Conservation (phyloP, 2,797 vertebrate genomes). For the Syngnathus rostellatus region DNA sequence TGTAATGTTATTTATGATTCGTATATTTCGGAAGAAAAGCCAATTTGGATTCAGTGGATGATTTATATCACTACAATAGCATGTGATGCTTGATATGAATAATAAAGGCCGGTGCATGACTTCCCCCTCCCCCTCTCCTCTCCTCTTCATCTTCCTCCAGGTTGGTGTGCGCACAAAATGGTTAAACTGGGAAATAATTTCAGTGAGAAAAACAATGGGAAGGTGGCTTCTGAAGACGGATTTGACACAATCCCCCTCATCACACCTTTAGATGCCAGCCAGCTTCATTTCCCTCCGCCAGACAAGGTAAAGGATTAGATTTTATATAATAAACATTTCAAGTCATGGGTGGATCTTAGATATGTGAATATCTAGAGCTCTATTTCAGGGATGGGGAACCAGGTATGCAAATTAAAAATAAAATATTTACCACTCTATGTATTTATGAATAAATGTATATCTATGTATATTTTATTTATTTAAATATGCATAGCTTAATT, state of each 20-base stretch:
- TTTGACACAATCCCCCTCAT: slow-evolving; percentile 95
- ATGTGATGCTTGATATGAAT: neutral
- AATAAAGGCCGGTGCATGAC: slow-evolving; percentile 1
- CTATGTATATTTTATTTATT: too few species aligned
- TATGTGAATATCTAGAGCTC: too few species aligned
- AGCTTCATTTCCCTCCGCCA: slow-evolving; percentile 87
- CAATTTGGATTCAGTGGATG: neutral
- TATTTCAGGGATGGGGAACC: too few species aligned
- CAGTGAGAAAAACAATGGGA: slow-evolving; percentile 80
- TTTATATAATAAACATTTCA: neutral
- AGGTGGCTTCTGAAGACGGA: slow-evolving; percentile 82
- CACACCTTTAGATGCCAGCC: slow-evolving; percentile 89
- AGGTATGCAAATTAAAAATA: too few species aligned
- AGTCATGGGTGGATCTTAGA: neutral
- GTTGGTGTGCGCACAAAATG: slow-evolving; percentile 63
- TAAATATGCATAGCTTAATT: neutral
- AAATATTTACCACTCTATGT: too few species aligned
- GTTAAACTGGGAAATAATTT: slow-evolving; percentile 93
- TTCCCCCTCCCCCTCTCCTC: neutral
- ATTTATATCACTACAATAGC: neutral
- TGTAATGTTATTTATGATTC: neutral
- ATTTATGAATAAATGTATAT: too few species aligned
- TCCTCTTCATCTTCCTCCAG: neutral
- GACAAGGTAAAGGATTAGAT: slow-evolving; percentile 74
- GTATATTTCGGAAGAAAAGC: neutral